phyloP scores from a whole-genome alignment of 2,888 invertebrate species.

The Emmelina monodactyla region DNA sequence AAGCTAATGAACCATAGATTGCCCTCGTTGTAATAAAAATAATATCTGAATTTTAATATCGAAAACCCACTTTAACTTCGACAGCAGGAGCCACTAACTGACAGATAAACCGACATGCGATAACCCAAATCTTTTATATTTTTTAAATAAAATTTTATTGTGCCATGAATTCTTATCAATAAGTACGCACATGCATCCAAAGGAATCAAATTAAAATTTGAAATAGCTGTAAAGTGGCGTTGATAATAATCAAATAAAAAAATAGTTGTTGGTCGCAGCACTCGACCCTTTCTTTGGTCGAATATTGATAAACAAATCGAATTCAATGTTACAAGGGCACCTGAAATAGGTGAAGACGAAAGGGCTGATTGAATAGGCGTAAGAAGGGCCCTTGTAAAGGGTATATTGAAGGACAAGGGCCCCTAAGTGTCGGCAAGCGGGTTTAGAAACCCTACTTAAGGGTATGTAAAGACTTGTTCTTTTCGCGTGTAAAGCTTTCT shows the following conservation, averaged over 20 bases:
- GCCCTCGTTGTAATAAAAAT: no score
- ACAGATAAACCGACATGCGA: constrained; percentile 7
- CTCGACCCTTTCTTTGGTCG: constrained; percentile 43
- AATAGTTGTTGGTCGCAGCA: no score
- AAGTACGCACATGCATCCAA: constrained; percentile 23
- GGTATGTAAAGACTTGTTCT: constrained; percentile 53
- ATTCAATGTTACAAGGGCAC: constrained; percentile 41
- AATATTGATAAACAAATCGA: constrained; percentile 51
- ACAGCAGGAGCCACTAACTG: not conserved
- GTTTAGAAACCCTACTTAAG: constrained; percentile 37
- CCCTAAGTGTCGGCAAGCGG: constrained; percentile 27
- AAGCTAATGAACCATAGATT: no score
- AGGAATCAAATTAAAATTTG: not conserved
- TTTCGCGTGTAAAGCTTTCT: constrained; percentile 44
- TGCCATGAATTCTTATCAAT: constrained; percentile 40
- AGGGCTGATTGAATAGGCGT: constrained; percentile 47
- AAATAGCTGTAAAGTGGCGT: constrained; percentile 21
- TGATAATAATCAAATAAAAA: constrained; percentile 49
- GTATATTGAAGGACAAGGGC: constrained; percentile 53
- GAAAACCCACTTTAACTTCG: not conserved
- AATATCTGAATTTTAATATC: no score
- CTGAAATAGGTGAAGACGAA: constrained; percentile 46
- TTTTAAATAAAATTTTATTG: constrained; percentile 32
- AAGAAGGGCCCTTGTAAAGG: constrained; percentile 55
- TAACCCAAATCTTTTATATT: constrained; percentile 18